phyloP scores from a whole-genome alignment of 2,888 invertebrate genomes.

The Trichopoda pennipes region DNA sequence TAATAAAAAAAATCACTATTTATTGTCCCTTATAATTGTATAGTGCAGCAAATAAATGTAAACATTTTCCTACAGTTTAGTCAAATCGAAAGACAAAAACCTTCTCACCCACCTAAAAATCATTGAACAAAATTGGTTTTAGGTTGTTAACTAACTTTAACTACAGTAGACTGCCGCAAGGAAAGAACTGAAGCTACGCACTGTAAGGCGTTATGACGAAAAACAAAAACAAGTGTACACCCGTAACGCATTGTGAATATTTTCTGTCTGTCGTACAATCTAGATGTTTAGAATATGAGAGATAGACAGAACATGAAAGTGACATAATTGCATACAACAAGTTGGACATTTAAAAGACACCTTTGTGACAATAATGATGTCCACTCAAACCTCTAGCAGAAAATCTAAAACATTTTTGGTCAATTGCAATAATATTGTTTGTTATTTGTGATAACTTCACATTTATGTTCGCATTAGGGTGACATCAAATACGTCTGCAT shows the following conservation, averaged over 20 bases:
- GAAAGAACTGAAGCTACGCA: background rate
- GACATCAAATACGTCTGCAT: background rate
- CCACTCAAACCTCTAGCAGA: background rate
- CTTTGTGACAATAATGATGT: conserved; percentile 9
- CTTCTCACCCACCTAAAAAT: background rate
- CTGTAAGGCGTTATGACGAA: background rate
- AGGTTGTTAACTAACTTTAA: background rate
- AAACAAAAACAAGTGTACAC: background rate
- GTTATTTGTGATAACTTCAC: background rate
- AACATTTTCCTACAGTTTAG: background rate
- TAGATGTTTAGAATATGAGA: background rate
- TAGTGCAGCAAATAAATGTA: background rate
- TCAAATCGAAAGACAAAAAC: background rate
- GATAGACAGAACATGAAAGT: conserved; percentile 2
- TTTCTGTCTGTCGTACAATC: background rate
- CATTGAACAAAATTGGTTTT: background rate
- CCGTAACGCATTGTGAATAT: background rate
- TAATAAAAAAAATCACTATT: background rate
- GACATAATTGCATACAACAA: conserved; percentile 25
- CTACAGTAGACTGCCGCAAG: background rate
- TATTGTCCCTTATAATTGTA: background rate
- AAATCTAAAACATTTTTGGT: conserved; percentile 15
- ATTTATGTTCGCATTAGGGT: background rate
- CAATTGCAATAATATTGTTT: background rate
- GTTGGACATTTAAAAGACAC: conserved; percentile 39